These are phyloP conservation scores for Poecilia gillii DNA, from an alignment of 2,797 vertebrate species.

Conservation along the genomic window DNA sequence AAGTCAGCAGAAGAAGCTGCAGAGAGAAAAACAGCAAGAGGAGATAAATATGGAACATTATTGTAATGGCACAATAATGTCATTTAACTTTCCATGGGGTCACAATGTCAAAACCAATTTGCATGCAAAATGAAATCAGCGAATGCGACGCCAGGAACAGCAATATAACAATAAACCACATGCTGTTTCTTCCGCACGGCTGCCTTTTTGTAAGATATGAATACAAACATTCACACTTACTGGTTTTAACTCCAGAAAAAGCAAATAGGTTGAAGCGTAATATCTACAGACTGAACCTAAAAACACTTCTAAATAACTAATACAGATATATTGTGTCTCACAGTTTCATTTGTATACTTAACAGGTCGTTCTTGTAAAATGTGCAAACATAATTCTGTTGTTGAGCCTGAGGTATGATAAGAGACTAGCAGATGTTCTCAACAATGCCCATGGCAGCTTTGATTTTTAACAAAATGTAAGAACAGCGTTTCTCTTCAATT, in stretches of 20 bases:
- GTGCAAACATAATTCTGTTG: background rate
- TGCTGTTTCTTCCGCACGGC: background rate
- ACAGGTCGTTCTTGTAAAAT: background rate
- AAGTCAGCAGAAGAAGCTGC: constrained; percentile 14
- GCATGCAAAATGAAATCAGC: constrained; percentile 36
- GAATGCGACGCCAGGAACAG: constrained; percentile 35
- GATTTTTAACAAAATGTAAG: constrained; percentile 13
- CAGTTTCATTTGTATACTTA: background rate
- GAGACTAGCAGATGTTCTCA: background rate
- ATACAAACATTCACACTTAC: constrained; percentile 1
- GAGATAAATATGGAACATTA: constrained; percentile 28
- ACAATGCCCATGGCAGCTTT: constrained; percentile 4
- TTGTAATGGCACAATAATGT: constrained; percentile 30
- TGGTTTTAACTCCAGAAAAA: background rate
- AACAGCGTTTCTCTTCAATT: constrained; percentile 6
- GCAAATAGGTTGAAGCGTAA: background rate
- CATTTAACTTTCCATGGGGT: constrained; percentile 30
- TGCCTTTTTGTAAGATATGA: background rate
- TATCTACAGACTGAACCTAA: background rate
- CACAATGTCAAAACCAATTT: constrained; percentile 34
- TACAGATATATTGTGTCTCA: background rate
- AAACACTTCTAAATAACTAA: background rate
- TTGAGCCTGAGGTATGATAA: background rate
- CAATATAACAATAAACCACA: constrained; percentile 28
- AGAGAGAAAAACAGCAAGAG: constrained; percentile 5